phyloP scores from a whole-genome alignment of 2,888 invertebrate genomes.

The Toxonevra muliebris region DNA sequence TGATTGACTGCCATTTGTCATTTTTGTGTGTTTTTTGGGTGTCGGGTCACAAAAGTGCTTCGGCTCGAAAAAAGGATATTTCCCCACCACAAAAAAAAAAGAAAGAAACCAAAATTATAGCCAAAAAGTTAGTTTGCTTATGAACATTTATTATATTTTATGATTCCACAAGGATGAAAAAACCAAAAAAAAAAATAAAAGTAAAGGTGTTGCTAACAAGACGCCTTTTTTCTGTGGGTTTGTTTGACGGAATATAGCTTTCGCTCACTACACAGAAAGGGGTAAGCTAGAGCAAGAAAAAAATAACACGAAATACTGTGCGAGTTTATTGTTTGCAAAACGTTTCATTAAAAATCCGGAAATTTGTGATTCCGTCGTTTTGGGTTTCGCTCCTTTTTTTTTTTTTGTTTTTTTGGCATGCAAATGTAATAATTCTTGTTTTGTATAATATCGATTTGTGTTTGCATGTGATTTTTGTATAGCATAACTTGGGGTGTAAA shows the following conservation, averaged over 20 bases:
- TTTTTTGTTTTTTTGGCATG: background rate
- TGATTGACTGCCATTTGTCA: slow-evolving; percentile 65
- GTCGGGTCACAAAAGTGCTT: background rate
- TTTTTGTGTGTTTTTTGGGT: slow-evolving; percentile 43
- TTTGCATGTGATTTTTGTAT: too few species aligned
- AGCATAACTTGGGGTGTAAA: too few species aligned
- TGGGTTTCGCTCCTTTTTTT: slow-evolving; percentile 25
- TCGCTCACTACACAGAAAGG: slow-evolving; percentile 34
- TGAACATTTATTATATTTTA: slow-evolving; percentile 58
- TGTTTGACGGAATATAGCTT: slow-evolving; percentile 47
- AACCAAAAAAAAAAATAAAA: slow-evolving; percentile 29
- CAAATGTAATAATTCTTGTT: too few species aligned
- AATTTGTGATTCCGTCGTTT: slow-evolving; percentile 52
- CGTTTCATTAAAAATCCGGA: slow-evolving; percentile 53
- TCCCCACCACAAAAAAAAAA: background rate
- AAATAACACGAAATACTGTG: slow-evolving; percentile 15
- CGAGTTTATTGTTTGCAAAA: slow-evolving; percentile 12
- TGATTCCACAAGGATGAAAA: slow-evolving; percentile 31
- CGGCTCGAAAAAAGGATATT: background rate
- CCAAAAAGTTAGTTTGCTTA: slow-evolving; percentile 50
- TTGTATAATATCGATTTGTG: too few species aligned
- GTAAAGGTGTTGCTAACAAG: slow-evolving; percentile 49
- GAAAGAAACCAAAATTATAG: slow-evolving; percentile 29
- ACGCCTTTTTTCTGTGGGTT: slow-evolving; percentile 32
- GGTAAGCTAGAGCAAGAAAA: slow-evolving; percentile 4